A percentile compares a stretch with the other conserved stretches of the same genome.
Conservation (phyloP, 2,797 vertebrate genomes). For the Premnoplex brunnescens region DNA sequence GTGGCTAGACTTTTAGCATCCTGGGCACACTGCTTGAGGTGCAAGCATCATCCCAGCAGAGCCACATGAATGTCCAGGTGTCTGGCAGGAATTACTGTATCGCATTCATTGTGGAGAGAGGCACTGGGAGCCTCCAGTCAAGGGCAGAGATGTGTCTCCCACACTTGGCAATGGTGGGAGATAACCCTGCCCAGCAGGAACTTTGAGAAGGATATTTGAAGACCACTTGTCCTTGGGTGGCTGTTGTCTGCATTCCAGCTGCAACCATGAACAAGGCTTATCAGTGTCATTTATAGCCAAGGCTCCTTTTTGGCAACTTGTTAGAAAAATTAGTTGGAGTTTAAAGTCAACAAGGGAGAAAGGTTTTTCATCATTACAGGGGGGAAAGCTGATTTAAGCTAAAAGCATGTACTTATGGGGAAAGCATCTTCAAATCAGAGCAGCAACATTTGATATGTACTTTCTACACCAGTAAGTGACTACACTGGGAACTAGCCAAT, state of each 20-base stretch:
- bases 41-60: not conserved
- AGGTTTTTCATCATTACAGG: not conserved
- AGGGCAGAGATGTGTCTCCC: fast-evolving
- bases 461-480: fast-evolving
- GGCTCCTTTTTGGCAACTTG: not conserved
- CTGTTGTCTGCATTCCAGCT: not conserved
- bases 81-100: not conserved
- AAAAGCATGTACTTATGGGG: not conserved
- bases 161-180: not conserved
- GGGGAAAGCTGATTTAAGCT: not conserved
- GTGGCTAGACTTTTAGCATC: not conserved
- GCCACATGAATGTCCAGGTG: not conserved
- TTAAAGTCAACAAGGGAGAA: not conserved
- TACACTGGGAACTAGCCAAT: not conserved
- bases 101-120: fast-evolving
- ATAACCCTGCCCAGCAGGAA: not conserved
- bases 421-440: not conserved
- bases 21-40: not conserved
- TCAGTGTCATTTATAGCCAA: not conserved
- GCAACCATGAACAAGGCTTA: not conserved
- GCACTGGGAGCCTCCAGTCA: not conserved
- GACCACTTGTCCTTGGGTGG: not conserved
- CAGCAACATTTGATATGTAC: not conserved
- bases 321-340: not conserved
- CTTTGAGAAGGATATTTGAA: not conserved